Conservation (phyloP, 53 echinoderm and acorn worm species). For the Patiria pectinifera region DNA sequence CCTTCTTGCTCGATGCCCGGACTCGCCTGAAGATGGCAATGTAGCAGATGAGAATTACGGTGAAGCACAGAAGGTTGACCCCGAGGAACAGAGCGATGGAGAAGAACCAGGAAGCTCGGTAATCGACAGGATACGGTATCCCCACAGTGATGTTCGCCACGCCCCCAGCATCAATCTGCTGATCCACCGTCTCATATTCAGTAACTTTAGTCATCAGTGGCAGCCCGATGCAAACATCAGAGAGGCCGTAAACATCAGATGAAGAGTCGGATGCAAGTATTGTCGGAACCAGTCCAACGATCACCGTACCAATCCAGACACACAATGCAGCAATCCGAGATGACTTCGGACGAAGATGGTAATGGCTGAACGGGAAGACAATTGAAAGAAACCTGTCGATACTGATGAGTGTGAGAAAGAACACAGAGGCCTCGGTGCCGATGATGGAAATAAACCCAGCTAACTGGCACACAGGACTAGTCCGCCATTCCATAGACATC, state of each 20-base stretch:
- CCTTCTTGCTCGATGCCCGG: background rate
- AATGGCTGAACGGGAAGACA: conserved; percentile 13
- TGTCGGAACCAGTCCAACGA: conserved; percentile 46
- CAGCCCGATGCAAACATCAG: conserved; percentile 71
- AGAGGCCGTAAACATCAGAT: conserved; percentile 60
- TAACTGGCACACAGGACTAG: conserved; percentile 4
- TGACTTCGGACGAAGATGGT: conserved; percentile 12
- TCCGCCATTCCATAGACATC: conserved; percentile 17
- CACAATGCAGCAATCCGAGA: conserved; percentile 4
- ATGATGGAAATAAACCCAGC: conserved; percentile 47
- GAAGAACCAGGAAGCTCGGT: conserved; percentile 62
- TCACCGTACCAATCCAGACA: conserved; percentile 44
- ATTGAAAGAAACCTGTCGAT: conserved; percentile 48
- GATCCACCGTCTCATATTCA: background rate
- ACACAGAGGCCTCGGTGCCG: conserved; percentile 39
- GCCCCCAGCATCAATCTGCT: conserved; percentile 38
- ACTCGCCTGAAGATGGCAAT: conserved; percentile 57
- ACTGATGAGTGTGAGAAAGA: conserved; percentile 50
- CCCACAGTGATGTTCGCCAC: conserved; percentile 46
- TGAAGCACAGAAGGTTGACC: conserved; percentile 70
- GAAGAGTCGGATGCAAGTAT: conserved; percentile 45
- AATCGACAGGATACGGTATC: conserved; percentile 17
- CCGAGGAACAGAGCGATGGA: conserved; percentile 74
- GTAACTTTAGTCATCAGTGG: conserved; percentile 65
- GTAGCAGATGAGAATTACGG: conserved; percentile 58